A percentile compares a stretch with the other conserved stretches of the same genome.
These are phyloP conservation scores for Notarius quadriscutis DNA, from an alignment of 2,113 vertebrate species.

Conservation along the genomic window DNA sequence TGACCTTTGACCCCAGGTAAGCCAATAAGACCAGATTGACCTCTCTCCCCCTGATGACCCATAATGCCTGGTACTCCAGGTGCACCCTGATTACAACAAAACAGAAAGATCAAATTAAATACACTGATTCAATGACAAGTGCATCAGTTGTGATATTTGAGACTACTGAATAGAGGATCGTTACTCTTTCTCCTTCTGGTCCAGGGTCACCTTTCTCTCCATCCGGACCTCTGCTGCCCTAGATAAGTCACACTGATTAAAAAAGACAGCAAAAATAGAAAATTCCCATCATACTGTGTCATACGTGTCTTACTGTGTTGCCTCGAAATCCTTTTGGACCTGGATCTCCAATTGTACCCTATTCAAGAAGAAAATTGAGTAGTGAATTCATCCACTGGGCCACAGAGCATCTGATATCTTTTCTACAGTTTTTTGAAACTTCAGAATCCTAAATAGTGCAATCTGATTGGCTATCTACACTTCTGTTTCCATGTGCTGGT, in stretches of 20 bases:
- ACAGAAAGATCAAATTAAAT: neutral
- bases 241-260: constrained; percentile 28
- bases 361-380: constrained; percentile 8
- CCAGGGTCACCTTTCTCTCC: constrained; percentile 77
- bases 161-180: neutral
- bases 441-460: neutral
- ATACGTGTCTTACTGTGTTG: constrained; percentile 67
- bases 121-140: neutral
- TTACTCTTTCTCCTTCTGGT: constrained; percentile 75
- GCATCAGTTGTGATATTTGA: neutral
- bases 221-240: constrained; percentile 68
- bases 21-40: constrained; percentile 68
- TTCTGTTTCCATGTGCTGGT: neutral
- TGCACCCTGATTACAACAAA: constrained; percentile 65
- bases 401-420: neutral
- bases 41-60: constrained; percentile 70
- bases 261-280: neutral
- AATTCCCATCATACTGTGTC: neutral
- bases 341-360: constrained; percentile 73
- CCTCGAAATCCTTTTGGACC: constrained; percentile 72
- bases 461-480: neutral
- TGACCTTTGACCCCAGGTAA: constrained; percentile 71
- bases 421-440: neutral
- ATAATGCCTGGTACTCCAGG: constrained; percentile 66
- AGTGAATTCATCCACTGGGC: neutral